Conservation (phyloP, 1,140 invertebrate genomes). For the Streblospio benedicti region DNA sequence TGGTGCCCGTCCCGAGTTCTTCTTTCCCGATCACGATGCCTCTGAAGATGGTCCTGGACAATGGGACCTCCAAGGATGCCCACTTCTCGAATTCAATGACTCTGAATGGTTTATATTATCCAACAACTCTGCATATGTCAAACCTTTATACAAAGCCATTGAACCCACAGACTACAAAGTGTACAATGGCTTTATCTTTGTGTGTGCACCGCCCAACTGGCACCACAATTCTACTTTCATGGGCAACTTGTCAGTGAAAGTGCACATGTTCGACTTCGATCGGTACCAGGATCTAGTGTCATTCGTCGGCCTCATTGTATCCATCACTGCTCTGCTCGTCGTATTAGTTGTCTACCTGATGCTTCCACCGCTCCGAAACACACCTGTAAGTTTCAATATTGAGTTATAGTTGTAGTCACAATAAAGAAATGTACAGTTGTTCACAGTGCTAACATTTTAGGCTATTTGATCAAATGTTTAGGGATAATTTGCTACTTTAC, state of each 20-base stretch:
- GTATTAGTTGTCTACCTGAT: constrained; percentile 40
- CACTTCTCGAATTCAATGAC: not conserved
- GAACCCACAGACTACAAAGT: not conserved
- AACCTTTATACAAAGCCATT: constrained; percentile 2
- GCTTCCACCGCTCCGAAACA: constrained; percentile 46
- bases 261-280: constrained; percentile 16
- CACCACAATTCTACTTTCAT: not conserved
- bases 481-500: too few relatives aligned
- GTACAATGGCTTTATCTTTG: not conserved
- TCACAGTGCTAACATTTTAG: too few relatives aligned
- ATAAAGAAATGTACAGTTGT: too few relatives aligned
- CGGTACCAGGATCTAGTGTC: constrained; percentile 22
- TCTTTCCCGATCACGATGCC: too few relatives aligned
- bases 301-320: constrained; percentile 23
- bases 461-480: too few relatives aligned
- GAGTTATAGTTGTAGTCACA: too few relatives aligned
- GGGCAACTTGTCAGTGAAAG: not conserved
- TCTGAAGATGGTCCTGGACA: too few relatives aligned
- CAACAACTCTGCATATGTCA: constrained; percentile 10
- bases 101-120: constrained; percentile 15
- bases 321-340: constrained; percentile 23
- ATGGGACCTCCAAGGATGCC: too few relatives aligned
- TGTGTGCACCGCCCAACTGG: not conserved
- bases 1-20: too few relatives aligned
- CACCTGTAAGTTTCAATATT: too few relatives aligned